A percentile compares a stretch with the other conserved stretches of the same genome.
Conservation (phyloP, 2,888 invertebrate genomes). For the Eupeodes latifasciatus region DNA sequence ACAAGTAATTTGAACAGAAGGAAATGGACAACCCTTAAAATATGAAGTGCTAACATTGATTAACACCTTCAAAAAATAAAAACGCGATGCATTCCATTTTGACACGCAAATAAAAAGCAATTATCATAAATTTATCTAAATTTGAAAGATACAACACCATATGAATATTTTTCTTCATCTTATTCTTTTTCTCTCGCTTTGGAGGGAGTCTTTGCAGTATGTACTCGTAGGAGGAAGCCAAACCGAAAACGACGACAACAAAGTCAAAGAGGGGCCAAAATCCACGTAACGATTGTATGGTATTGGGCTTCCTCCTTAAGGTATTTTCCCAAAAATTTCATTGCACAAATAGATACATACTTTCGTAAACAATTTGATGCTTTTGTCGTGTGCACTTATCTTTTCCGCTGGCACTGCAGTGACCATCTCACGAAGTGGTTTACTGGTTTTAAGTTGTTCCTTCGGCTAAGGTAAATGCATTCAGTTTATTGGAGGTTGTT, state of each 20-base stretch:
- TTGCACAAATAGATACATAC: constrained; percentile 45
- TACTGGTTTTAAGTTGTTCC: constrained; percentile 45
- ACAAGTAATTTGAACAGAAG: constrained; percentile 1
- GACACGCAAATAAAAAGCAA: constrained; percentile 61
- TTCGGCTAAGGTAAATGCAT: constrained; percentile 38
- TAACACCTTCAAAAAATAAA: constrained; percentile 21
- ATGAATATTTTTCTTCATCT: background rate
- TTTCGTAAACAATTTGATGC: constrained; percentile 45
- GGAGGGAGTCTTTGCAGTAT: background rate
- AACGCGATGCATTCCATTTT: constrained; percentile 35
- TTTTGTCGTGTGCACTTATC: constrained; percentile 69
- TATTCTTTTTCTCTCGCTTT: background rate
- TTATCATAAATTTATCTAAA: constrained; percentile 64
- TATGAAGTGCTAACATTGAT: constrained; percentile 58
- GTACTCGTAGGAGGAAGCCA: constrained; percentile 63
- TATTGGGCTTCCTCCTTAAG: constrained; percentile 65
- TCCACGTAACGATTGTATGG: constrained; percentile 56
- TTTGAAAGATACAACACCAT: constrained; percentile 29
- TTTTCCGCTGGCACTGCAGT: constrained; percentile 52
- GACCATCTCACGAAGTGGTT: constrained; percentile 73
- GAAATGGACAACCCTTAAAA: constrained; percentile 32
- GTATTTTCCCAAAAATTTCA: constrained; percentile 74
- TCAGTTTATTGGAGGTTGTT: constrained; percentile 48
- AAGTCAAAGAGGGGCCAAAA: constrained; percentile 33
- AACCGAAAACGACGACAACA: background rate